Base-by-base conservation (phyloP, 1,140 invertebrate species). In the Sarcophaga bullata region DNA sequence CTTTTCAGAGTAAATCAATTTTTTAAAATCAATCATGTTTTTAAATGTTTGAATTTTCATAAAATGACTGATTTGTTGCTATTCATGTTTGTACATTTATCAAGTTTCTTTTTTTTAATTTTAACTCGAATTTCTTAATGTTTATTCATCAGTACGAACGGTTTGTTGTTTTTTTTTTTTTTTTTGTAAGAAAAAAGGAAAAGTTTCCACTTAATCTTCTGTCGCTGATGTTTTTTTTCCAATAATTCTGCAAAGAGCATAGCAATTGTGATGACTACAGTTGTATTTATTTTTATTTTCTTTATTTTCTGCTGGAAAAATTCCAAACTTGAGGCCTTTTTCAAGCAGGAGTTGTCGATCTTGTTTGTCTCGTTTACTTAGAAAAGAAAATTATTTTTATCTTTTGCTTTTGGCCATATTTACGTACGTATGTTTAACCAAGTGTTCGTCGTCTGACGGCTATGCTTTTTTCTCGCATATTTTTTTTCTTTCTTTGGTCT, bases 351-450 rank as follows among this genome's bases (percentile, higher is more conserved):
- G 62, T 58, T 58, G 13, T 58, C 13, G 54, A n/a, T 68, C 62
- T 68, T 68, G 62, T 68, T 68, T 19, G 17, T 68, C 62, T 68
- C 19, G 62, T 68, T 68, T 68, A 68, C 62, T 68, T 68, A 68
- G 62, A 68, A 68, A 68, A 68, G 62, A 68, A 68, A 68, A 68
- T 68, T 68, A 17, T 19, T 68, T 52, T 52, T 52, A 52, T 1
- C 50, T 58, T 17, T 68, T 68, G 19, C n/a, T 68, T 68, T 68
- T 17, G 62, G 6, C 62, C 62, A 68, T 68, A 68, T 68, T 68
- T 9, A 68, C 19, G 54, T 37, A 37, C 25, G 25, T 37, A 37
- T 37, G 4, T 37, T 37, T 37, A 37, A 37, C 4, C 25, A 37
- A 37, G 25, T 37, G 25, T 37, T n/a, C n/a, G 25, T 37, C n/a